Evolutionary conservation across 2,113 vertebrate genomes (phyloP).

Genomic region (Scopus umbretta): DNA sequence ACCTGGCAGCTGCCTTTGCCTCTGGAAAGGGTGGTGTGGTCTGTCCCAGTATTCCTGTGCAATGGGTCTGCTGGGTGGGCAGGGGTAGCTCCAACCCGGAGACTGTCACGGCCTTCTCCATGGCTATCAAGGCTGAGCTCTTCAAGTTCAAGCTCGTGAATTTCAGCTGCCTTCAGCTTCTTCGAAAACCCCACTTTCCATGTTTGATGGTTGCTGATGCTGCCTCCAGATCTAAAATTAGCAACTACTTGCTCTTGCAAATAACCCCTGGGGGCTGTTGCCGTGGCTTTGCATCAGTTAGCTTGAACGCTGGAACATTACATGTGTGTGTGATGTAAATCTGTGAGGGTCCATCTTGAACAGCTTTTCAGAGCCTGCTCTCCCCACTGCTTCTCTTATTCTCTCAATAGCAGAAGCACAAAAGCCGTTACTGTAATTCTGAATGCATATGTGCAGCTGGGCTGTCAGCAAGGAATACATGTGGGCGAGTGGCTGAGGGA

Average conservation of each 20-base stretch:
- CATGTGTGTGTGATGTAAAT: background rate
- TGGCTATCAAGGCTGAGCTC: background rate
- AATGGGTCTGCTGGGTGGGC: background rate
- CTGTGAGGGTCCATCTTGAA: background rate
- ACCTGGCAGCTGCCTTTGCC: background rate
- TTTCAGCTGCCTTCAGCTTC: background rate
- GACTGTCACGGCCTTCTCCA: background rate
- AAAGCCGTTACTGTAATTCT: background rate
- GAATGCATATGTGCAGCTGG: background rate
- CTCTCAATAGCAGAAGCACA: background rate
- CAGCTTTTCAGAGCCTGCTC: background rate
- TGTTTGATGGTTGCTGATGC: background rate
- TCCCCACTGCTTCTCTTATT: background rate
- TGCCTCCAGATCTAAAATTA: background rate
- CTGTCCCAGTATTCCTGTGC: background rate
- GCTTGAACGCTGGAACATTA: background rate
- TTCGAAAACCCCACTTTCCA: background rate
- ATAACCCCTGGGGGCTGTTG: background rate
- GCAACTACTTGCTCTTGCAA: background rate
- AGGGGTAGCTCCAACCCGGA: no score
- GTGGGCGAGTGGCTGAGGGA: constrained; percentile 3
- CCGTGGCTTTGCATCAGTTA: background rate
- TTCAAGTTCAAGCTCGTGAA: background rate
- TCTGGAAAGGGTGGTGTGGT: background rate
- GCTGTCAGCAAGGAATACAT: constrained; percentile 7